Evolutionary conservation across 2,797 vertebrate species (phyloP), one percentile per base, ranked within the genome.

Genomic region (Pangasius djambal): DNA sequence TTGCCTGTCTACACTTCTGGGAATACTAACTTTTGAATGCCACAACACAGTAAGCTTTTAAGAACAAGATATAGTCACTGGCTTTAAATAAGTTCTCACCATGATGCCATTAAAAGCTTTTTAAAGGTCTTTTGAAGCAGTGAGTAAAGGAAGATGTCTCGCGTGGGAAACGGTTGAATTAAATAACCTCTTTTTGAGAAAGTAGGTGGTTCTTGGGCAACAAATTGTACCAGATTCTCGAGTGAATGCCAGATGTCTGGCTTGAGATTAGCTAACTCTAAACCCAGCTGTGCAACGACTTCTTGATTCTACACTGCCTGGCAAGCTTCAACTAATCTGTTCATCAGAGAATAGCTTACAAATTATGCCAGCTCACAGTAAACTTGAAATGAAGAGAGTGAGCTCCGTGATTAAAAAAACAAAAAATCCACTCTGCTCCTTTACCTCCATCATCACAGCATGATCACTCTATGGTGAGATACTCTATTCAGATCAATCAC

Each of bases 401-500:
- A 78, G 87, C 75, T 86, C 57, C 20, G 78, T 90, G 83, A 90
- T 91, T 89, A 88, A 81, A 85, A 88, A 67, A n/a, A 59, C 9
- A 63, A 86, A 77, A 83, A 65, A 57, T 10, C 55, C 0, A 31
- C 83, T 57, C 20, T 25, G 65, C 69, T 90, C 77, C 74, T 92
- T 91, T 88, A 90, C 92, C 92, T 90, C 88, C 86, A 92, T 93
- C 90, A 90, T 89, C 84, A 83, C 70, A 77, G 88, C 59, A 88
- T 91, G 86, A 92, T 90, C 88, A 92, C 86, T 86, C 88, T 77
- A 87, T 86, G 79, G 88, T 88, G 88, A 91, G 78, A 89, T 90
- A 86, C 74, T 90, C 87, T 87, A 91, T 92, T 92, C 90, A 88
- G 87, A 92, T 92, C 85, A 89, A 91, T 90, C 89, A 89, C 86